These are phyloP conservation scores for Lypha dubia DNA, from an alignment of 2,888 invertebrate genomes.

Conservation along the genomic window DNA sequence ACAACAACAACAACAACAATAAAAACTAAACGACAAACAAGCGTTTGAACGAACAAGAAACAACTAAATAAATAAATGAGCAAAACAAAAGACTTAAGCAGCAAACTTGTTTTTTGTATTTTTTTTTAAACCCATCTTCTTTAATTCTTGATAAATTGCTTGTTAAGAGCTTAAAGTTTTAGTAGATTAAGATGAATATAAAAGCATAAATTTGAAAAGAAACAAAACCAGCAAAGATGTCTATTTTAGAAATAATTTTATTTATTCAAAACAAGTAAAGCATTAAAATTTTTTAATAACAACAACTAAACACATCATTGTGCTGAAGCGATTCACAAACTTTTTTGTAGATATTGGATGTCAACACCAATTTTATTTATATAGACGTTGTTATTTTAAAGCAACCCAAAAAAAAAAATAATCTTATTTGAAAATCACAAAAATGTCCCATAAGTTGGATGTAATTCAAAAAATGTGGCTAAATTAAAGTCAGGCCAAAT, in stretches of 20 bases:
- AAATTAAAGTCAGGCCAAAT: too few relatives aligned
- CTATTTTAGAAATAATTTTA: not conserved
- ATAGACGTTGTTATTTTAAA: too few relatives aligned
- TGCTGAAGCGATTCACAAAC: not conserved
- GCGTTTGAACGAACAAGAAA: slow-evolving; percentile 5
- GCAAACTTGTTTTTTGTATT: slow-evolving; percentile 63
- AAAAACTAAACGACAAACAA: not conserved
- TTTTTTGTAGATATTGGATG: too few relatives aligned
- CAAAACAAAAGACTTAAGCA: slow-evolving; percentile 66
- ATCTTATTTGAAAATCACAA: too few relatives aligned
- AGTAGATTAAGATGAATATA: slow-evolving; percentile 7
- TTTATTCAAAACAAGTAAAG: not conserved
- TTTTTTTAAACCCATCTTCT: slow-evolving; percentile 27
- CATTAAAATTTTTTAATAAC: not conserved
- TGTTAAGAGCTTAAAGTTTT: slow-evolving; percentile 24
- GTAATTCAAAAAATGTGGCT: too few relatives aligned
- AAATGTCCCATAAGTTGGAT: too few relatives aligned
- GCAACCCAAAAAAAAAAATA: too few relatives aligned
- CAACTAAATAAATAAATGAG: not conserved
- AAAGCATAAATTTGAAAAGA: not conserved
- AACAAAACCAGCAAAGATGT: not conserved
- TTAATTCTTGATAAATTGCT: not conserved
- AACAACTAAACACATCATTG: not conserved
- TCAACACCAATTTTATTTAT: too few relatives aligned
- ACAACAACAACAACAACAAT: not conserved